phyloP scores from a whole-genome alignment of 1,140 invertebrate genomes.

The Habropoda laboriosa region DNA sequence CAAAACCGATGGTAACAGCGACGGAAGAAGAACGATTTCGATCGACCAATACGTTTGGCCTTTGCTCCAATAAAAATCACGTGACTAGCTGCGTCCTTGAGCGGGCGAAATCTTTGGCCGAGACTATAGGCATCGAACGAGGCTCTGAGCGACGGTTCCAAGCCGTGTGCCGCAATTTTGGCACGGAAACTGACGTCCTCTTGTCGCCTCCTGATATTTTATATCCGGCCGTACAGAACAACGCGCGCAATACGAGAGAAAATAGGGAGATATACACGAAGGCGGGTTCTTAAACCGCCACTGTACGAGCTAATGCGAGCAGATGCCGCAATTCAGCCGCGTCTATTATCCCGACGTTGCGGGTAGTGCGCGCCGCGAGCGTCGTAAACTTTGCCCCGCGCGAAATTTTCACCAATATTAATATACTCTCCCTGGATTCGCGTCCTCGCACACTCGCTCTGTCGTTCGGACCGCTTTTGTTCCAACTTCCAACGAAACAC shows the following conservation, averaged over 20 bases:
- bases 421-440: not conserved
- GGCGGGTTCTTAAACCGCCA: conserved; percentile 20
- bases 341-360: conserved; percentile 9
- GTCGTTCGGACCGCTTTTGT: not conserved
- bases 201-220: conserved; percentile 35
- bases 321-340: conserved; percentile 8
- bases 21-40: too few species aligned
- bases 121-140: not conserved
- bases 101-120: not conserved
- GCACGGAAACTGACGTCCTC: conserved; percentile 4
- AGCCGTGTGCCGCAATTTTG: conserved; percentile 14
- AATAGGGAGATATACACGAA: not conserved
- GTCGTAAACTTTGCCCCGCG: conserved; percentile 11
- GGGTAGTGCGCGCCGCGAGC: not conserved
- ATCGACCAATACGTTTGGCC: too few species aligned
- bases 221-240: conserved; percentile 1
- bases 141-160: not conserved
- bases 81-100: not conserved
- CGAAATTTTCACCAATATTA: conserved; percentile 21
- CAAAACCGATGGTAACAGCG: too few species aligned
- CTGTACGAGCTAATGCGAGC: conserved; percentile 9
- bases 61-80: too few species aligned
- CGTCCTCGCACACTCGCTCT: not conserved
- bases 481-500: not conserved
- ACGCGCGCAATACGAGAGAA: not conserved